Conservation (phyloP, 2,797 vertebrate species). For the Clarias platycephalus region DNA sequence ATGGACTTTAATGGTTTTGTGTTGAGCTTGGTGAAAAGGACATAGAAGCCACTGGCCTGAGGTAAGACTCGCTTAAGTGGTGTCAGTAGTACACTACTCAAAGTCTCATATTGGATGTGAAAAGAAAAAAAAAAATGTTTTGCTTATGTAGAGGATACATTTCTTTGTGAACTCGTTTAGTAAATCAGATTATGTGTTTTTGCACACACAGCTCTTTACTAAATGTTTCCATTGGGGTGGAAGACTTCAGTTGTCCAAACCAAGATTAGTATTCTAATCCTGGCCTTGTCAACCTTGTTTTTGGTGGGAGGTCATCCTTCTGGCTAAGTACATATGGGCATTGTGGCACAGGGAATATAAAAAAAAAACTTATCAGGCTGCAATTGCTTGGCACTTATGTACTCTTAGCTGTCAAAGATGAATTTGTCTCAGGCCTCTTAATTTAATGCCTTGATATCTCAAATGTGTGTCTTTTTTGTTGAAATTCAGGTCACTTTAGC, state of each 20-base stretch:
- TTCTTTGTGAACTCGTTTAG: neutral
- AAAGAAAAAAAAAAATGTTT: neutral
- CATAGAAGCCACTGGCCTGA: neutral
- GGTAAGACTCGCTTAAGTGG: neutral
- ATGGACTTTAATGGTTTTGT: neutral
- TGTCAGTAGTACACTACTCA: neutral
- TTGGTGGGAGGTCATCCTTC: conserved; percentile 68
- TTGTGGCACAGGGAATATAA: conserved; percentile 48
- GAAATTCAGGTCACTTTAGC: conserved; percentile 37
- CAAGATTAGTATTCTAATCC: conserved; percentile 54
- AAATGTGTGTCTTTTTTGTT: conserved; percentile 40
- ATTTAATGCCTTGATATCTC: conserved; percentile 36
- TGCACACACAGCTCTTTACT: neutral
- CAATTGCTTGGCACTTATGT: conserved; percentile 25
- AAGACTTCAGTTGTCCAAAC: conserved; percentile 53
- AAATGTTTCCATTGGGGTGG: conserved; percentile 26
- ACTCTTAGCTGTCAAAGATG: conserved; percentile 40
- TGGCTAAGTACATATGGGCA: conserved; percentile 55
- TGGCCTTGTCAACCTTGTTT: conserved; percentile 57
- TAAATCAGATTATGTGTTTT: conserved; percentile 8
- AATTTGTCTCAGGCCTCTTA: conserved; percentile 23
- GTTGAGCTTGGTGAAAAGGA: neutral
- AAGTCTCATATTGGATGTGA: neutral
- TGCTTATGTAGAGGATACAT: neutral
- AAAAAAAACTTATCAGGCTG: conserved; percentile 19